Percentiles rank a stretch among this genome's conserved stretches.
Conservation (phyloP, 2,888 invertebrate species). For the Cosmia pyralina region DNA sequence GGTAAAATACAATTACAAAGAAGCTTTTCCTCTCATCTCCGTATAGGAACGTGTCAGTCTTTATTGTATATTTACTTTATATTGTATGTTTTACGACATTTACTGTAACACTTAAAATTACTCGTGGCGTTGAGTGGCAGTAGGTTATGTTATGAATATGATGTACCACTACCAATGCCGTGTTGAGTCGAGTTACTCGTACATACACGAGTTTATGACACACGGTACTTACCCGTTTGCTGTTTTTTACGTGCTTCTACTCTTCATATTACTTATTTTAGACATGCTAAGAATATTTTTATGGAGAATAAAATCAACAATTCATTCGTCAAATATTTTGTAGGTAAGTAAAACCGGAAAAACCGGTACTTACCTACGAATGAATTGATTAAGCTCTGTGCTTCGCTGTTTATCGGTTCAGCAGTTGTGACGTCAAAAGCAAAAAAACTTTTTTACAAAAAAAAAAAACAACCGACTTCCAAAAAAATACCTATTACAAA, state of each 20-base stretch:
- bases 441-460: too few species aligned
- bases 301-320: not conserved
- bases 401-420: too few species aligned
- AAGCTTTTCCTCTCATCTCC: not conserved
- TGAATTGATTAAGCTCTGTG: too few species aligned
- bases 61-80: not conserved
- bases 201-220: conserved; percentile 9
- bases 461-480: too few species aligned
- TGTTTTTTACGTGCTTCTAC: not conserved
- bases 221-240: not conserved
- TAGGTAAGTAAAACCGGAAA: too few species aligned
- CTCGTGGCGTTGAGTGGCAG: conserved; percentile 21
- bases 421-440: too few species aligned
- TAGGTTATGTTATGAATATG: too few species aligned
- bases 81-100: conserved; percentile 21
- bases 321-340: not conserved
- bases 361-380: too few species aligned
- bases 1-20: not conserved
- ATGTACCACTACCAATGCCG: not conserved
- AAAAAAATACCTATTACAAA: too few species aligned
- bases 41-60: not conserved
- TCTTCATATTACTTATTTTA: not conserved
- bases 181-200: conserved; percentile 1
- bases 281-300: not conserved
- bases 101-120: conserved; percentile 2